Base-by-base conservation (phyloP, 2,113 vertebrate species). In the Syrmaticus mikado region DNA sequence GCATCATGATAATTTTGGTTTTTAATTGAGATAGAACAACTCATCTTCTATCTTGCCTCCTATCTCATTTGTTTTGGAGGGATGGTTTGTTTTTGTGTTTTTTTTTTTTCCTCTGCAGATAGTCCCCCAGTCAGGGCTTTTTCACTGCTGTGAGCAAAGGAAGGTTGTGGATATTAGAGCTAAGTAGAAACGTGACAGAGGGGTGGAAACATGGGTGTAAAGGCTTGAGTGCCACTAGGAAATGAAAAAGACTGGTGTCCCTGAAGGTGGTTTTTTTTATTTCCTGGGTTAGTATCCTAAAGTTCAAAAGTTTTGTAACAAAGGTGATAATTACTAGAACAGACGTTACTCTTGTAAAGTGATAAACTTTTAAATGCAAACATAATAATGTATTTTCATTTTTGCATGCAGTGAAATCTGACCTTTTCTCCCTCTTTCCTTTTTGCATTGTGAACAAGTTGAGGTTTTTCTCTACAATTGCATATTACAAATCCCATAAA, bases 401-500 rank as follows among this genome's bases (percentile, higher is more conserved):
- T 93, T 75, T 72, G 36, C 64, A 11, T 0, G 0, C 60, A 34
- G 38, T 75, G 76, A 30, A 94, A 48, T 82, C 76, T 95, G 94
- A 95, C 85, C 79, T 91, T 90, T 95, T 64, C 58, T 88, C n/a
- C 43, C 71, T 72, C 16, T 18, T 21, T 93, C 18, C 27, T 67
- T 83, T 94, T 86, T 92, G 53, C 65, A 64, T 48, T 71, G 82
- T 77, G 82, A 94, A 73, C 43, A 60, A 85, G 20, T n/a, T 73
- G 45, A 87, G 36, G 73, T 84, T 67, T 15, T n/a, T 57, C 20
- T 72, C 41, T 50, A 36, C 58, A 62, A 18, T 19, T 78, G 57
- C 10, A 43, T 64, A 14, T 57, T 75, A 32, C 2, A 81, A 74
- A 64, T 60, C 30, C n/a, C 24, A 10, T 46, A 6, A 46, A 36